A percentile compares a stretch with the other conserved stretches of the same genome.
These are phyloP conservation scores for Channa striata DNA, from an alignment of 2,797 vertebrate genomes.

Conservation along the genomic window DNA sequence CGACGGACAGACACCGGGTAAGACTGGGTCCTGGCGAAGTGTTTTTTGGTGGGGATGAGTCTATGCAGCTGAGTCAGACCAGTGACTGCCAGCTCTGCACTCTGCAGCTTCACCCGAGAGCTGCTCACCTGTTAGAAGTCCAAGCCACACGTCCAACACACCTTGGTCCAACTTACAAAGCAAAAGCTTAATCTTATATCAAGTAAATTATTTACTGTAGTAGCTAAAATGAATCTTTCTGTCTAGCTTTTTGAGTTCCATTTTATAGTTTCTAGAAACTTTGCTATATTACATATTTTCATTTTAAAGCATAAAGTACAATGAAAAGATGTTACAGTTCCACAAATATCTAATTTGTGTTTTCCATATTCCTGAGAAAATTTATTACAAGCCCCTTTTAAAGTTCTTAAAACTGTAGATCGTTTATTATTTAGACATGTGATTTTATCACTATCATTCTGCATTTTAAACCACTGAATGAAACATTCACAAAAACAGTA, in stretches of 20 bases:
- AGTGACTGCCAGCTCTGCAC: neutral
- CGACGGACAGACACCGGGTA: conserved; percentile 11
- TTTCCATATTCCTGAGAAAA: too few species aligned
- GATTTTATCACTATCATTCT: neutral
- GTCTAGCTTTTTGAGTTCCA: neutral
- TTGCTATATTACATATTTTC: neutral
- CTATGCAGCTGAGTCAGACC: conserved; percentile 27
- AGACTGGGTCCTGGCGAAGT: conserved; percentile 9
- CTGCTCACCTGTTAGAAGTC: neutral
- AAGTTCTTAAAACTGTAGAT: neutral
- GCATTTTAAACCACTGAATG: neutral
- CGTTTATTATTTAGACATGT: neutral
- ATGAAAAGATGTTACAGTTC: too few species aligned
- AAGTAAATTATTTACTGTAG: neutral
- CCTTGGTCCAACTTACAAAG: neutral
- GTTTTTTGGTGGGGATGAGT: conserved; percentile 11
- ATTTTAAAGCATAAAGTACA: neutral
- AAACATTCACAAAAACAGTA: conserved; percentile 4
- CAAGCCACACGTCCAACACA: neutral
- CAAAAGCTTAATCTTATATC: neutral
- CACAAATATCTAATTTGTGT: too few species aligned
- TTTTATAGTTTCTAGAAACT: neutral
- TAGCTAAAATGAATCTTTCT: neutral
- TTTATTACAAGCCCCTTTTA: neutral
- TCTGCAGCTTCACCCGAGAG: neutral